Percentiles rank a stretch among this genome's conserved stretches.
These are phyloP conservation scores for Danaus melanippus DNA, from an alignment of 1,140 invertebrate species.

Conservation along the genomic window DNA sequence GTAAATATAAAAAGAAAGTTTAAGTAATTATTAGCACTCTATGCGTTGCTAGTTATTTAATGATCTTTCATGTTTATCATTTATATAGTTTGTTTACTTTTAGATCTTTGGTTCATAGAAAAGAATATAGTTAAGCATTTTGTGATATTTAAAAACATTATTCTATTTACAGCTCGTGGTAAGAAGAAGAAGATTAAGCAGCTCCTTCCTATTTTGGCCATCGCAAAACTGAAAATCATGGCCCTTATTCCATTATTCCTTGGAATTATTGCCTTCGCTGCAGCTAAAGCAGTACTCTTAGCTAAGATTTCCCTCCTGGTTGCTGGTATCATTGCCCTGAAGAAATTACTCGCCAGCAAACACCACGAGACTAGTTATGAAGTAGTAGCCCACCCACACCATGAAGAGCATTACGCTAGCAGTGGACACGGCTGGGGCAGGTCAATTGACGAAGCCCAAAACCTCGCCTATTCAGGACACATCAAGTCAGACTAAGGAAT, in stretches of 20 bases:
- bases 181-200: constrained; percentile 83
- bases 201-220: constrained; percentile 80
- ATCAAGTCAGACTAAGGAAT: constrained; percentile 51
- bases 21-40: constrained; percentile 1
- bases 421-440: constrained; percentile 74
- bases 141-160: not conserved
- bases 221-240: constrained; percentile 85
- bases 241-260: constrained; percentile 83
- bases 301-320: constrained; percentile 86
- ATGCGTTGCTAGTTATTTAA: constrained; percentile 4
- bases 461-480: constrained; percentile 78
- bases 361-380: constrained; percentile 81
- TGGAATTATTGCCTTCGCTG: constrained; percentile 83
- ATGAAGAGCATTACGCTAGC: constrained; percentile 73
- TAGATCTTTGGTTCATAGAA: too few relatives aligned
- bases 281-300: constrained; percentile 86
- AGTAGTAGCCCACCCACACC: constrained; percentile 79
- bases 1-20: constrained; percentile 3
- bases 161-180: constrained; percentile 74
- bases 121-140: too few relatives aligned
- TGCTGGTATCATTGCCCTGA: constrained; percentile 81
- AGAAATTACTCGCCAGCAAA: constrained; percentile 83
- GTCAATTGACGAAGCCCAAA: constrained; percentile 73
- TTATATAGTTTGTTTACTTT: too few relatives aligned
- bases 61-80: not conserved